These are phyloP conservation scores for Platysternon megacephalum DNA, from an alignment of 2,113 vertebrate species.

Conservation along the genomic window DNA sequence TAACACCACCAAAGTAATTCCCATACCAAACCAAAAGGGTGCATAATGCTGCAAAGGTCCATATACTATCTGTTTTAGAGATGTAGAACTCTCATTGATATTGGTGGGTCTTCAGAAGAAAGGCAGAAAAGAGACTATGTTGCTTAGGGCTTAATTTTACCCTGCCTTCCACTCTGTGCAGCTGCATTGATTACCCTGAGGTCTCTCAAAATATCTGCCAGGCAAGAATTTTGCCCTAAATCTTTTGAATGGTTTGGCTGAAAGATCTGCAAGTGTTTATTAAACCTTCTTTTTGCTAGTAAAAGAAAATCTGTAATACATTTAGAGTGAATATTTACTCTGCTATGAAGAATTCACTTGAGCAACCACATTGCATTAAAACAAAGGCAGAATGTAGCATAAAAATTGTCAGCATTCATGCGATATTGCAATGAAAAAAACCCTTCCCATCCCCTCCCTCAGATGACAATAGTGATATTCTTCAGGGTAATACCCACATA, in stretches of 20 bases:
- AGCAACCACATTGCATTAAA: background rate
- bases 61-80: background rate
- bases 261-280: conserved; percentile 73
- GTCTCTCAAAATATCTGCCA: background rate
- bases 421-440: background rate
- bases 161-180: background rate
- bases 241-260: background rate
- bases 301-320: background rate
- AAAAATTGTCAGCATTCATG: conserved; percentile 6
- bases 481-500: background rate
- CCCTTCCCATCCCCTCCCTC: background rate
- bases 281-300: conserved; percentile 75
- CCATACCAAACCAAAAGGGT: conserved; percentile 21
- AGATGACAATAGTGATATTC: background rate
- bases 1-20: conserved; percentile 9
- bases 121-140: background rate
- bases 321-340: background rate
- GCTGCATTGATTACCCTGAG: background rate
- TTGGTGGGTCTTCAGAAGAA: background rate
- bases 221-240: background rate
- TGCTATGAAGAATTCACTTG: background rate
- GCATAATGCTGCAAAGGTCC: background rate
- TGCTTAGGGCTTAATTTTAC: background rate
- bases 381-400: background rate
- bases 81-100: background rate